Percentiles rank a stretch among this genome's conserved stretches.
Evolutionary conservation across 92 coral and sea anemone species (phyloP).

Genomic region (Umimayanthus kanabou): DNA sequence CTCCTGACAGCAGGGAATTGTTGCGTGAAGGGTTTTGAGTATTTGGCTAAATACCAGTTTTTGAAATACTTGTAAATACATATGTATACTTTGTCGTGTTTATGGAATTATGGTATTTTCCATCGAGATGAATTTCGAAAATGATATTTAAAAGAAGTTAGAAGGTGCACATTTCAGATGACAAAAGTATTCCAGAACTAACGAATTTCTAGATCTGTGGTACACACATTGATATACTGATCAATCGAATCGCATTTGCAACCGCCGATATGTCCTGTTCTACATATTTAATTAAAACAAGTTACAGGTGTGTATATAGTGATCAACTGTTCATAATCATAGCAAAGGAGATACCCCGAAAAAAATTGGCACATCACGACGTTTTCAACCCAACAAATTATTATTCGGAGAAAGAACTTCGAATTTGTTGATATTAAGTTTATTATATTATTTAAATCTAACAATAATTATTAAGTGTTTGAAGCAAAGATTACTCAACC

Average conservation of each 20-base stretch:
- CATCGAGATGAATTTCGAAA: neutral
- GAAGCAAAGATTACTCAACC: neutral
- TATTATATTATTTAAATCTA: too few species aligned
- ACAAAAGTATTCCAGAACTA: neutral
- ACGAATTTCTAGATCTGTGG: neutral
- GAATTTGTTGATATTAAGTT: too few species aligned
- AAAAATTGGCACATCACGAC: neutral
- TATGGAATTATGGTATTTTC: neutral
- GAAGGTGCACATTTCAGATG: neutral
- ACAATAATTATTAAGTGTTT: too few species aligned
- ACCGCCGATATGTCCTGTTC: neutral
- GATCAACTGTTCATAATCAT: too few species aligned
- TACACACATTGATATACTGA: too few species aligned
- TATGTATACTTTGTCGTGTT: neutral
- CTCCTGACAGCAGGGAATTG: neutral
- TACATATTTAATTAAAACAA: too few species aligned
- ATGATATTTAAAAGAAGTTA: neutral
- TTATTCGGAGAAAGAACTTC: neutral
- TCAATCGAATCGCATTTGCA: too few species aligned
- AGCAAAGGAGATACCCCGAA: too few species aligned
- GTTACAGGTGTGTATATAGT: neutral
- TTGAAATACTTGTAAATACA: neutral
- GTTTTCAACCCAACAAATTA: neutral
- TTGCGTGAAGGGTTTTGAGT: neutral
- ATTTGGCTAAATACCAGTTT: neutral